Evolutionary conservation across 1,140 invertebrate species (phyloP).

Genomic region (Procambarus clarkii): DNA sequence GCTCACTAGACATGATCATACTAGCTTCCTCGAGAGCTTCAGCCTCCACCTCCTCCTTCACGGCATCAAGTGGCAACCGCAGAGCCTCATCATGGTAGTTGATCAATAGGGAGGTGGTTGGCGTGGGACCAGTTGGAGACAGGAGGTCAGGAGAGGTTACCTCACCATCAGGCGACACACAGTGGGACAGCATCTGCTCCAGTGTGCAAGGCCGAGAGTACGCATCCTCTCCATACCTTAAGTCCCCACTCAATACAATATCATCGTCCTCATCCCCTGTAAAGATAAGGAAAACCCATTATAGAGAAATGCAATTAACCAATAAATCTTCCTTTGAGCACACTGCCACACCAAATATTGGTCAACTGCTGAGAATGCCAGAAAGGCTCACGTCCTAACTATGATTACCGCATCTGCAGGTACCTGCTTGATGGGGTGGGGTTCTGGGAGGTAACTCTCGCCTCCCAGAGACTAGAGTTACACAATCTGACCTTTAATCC

Average conservation of each 20-base stretch:
- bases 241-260: slow-evolving; percentile 23
- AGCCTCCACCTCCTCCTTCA: slow-evolving; percentile 70
- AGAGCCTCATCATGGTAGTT: slow-evolving; percentile 65
- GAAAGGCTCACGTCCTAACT: no score
- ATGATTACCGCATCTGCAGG: no score
- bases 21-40: slow-evolving; percentile 68
- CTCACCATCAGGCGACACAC: background rate
- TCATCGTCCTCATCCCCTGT: slow-evolving; percentile 64
- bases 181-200: background rate
- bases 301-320: background rate
- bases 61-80: slow-evolving; percentile 66
- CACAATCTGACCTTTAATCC: no score
- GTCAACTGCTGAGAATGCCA: no score
- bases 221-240: slow-evolving; percentile 24
- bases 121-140: slow-evolving; percentile 40
- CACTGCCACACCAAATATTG: no score
- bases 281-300: background rate
- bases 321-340: background rate
- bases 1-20: slow-evolving; percentile 59
- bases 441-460: no score
- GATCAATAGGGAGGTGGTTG: slow-evolving; percentile 37
- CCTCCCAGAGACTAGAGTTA: no score
- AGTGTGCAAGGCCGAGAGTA: slow-evolving; percentile 16
- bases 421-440: no score
- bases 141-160: slow-evolving; percentile 29